Conservation (phyloP, 1,140 invertebrate species). For the Drosophila neocordata region DNA sequence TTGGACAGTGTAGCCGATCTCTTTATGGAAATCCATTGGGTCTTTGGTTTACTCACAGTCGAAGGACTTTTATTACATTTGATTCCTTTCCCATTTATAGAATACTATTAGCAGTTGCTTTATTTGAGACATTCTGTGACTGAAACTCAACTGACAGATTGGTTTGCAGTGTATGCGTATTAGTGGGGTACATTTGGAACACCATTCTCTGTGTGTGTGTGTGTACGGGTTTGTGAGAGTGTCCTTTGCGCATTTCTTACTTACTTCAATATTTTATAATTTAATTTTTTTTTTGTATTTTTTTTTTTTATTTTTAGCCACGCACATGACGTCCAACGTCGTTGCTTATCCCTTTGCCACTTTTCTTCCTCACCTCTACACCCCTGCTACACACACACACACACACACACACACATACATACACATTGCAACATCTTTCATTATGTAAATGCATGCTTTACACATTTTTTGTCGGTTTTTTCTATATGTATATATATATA, state of each 20-base stretch:
- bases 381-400: not conserved
- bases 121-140: too few relatives aligned
- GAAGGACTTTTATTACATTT: too few relatives aligned
- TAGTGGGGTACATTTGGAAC: conserved; percentile 24
- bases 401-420: conserved; percentile 39
- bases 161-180: conserved; percentile 15
- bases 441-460: conserved; percentile 82
- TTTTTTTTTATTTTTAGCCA: conserved; percentile 29
- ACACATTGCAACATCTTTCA: conserved; percentile 75
- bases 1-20: too few relatives aligned
- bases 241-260: conserved; percentile 69
- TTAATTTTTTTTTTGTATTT: conserved; percentile 56
- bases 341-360: conserved; percentile 70
- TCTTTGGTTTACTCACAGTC: too few relatives aligned
- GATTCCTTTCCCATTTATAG: too few relatives aligned
- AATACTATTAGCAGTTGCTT: not conserved
- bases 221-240: conserved; percentile 24
- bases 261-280: conserved; percentile 80
- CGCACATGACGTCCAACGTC: conserved; percentile 68
- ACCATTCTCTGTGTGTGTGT: conserved; percentile 27
- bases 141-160: not conserved
- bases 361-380: not conserved
- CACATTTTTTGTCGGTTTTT: conserved; percentile 39
- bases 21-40: too few relatives aligned
- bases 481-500: not conserved